A percentile compares a stretch with the other conserved stretches of the same genome.
Evolutionary conservation across 2,113 vertebrate species (phyloP).

Genomic region (Herpetotheres cachinnans): DNA sequence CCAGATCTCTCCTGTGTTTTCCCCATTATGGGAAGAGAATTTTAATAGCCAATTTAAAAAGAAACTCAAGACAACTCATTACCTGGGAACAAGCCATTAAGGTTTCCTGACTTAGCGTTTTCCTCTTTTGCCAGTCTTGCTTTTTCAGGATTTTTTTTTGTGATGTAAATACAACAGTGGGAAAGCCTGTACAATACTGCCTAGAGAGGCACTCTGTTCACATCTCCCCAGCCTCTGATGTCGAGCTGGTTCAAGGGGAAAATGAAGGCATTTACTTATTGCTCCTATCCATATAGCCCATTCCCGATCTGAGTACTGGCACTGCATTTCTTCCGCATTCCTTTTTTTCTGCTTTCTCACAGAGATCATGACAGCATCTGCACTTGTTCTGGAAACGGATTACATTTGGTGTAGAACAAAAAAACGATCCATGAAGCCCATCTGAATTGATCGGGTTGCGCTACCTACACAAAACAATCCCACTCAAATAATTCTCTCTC

Average conservation of each 20-base stretch:
- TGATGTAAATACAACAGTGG: not conserved
- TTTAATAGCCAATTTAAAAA: not conserved
- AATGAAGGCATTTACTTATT: no score
- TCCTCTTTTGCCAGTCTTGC: not conserved
- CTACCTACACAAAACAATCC: not conserved
- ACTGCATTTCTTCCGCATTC: accelerated
- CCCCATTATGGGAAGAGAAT: not conserved
- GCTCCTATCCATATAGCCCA: not conserved
- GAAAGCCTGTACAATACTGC: accelerated
- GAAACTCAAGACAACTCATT: not conserved
- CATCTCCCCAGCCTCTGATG: not conserved
- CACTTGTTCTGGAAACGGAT: not conserved
- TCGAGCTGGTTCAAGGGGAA: not conserved
- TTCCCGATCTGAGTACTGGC: not conserved
- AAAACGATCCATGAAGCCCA: not conserved
- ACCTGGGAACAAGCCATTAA: not conserved
- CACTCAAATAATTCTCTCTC: accelerated
- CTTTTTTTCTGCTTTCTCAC: not conserved
- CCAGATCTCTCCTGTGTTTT: not conserved
- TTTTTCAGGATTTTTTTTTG: not conserved
- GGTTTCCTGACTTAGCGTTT: not conserved
- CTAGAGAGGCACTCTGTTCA: not conserved
- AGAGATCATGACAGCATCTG: not conserved
- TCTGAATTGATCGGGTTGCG: not conserved
- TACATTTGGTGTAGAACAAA: not conserved